These are phyloP conservation scores for Alexandromys fortis DNA, from an alignment of 2,113 vertebrate genomes.

Conservation along the genomic window DNA sequence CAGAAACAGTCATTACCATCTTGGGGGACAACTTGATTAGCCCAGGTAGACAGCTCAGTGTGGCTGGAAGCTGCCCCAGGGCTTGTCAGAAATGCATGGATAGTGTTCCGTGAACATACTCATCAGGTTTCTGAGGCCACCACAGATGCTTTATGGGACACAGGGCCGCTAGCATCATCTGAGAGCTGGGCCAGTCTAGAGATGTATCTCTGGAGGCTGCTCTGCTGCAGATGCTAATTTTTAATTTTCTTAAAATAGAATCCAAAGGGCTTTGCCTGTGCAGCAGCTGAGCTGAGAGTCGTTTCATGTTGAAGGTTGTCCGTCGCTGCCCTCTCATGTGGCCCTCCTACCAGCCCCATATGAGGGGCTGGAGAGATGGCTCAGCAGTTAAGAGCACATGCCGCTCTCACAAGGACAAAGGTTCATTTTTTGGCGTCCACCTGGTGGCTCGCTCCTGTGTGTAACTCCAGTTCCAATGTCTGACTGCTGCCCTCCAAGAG, in stretches of 20 bases:
- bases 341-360: neutral
- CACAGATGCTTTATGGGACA: neutral
- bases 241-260: conserved; percentile 60
- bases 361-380: neutral
- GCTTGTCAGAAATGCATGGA: neutral
- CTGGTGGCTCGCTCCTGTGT: neutral
- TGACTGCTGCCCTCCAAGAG: neutral
- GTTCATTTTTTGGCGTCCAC: neutral
- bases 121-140: neutral
- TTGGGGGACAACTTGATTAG: neutral
- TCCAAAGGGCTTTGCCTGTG: neutral
- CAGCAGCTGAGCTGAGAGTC: neutral
- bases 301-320: conserved; percentile 32
- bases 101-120: neutral
- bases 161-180: neutral
- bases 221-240: conserved; percentile 26
- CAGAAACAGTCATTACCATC: neutral
- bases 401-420: neutral
- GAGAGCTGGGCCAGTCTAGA: neutral
- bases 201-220: neutral
- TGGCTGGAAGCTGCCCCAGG: neutral
- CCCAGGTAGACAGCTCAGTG: neutral
- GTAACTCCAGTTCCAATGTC: neutral
- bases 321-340: neutral
- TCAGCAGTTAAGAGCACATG: neutral